phyloP scores from a whole-genome alignment of 2,113 vertebrate genomes.

The Megaleporinus macrocephalus region DNA sequence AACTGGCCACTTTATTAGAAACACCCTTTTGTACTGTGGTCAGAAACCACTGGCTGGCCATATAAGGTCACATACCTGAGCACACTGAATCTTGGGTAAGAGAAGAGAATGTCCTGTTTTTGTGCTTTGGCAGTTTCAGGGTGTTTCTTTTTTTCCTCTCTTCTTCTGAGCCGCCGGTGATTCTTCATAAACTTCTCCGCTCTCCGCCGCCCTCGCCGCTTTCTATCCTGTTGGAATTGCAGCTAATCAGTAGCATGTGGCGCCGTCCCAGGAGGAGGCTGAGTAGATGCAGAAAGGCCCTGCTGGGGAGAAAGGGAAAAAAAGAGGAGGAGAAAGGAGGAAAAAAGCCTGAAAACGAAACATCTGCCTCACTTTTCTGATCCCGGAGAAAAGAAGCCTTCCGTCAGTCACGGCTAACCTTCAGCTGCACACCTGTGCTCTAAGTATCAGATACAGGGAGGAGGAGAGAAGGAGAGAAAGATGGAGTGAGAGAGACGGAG shows the following conservation, averaged over 20 bases:
- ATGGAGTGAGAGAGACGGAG: not conserved
- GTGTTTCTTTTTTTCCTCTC: too few relatives aligned
- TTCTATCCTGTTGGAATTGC: conserved; percentile 1
- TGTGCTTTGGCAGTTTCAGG: too few relatives aligned
- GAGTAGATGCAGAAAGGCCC: not conserved
- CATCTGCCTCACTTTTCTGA: conserved; percentile 23
- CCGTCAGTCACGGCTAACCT: not conserved
- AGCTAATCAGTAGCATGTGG: conserved; percentile 33
- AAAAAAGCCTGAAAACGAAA: not conserved
- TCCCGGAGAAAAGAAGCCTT: not conserved
- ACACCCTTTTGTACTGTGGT: not conserved
- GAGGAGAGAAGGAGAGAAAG: not conserved
- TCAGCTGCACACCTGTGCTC: conserved; percentile 21
- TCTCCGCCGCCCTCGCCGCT: not conserved
- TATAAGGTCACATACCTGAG: not conserved
- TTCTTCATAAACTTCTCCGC: too few relatives aligned
- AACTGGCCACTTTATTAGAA: not conserved
- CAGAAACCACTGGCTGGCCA: not conserved
- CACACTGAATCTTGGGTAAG: too few relatives aligned
- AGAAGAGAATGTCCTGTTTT: too few relatives aligned
- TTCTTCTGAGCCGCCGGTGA: too few relatives aligned
- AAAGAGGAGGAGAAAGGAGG: not conserved
- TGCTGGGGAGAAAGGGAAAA: not conserved
- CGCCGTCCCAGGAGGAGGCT: not conserved
- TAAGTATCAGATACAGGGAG: conserved; percentile 2